phyloP scores from a whole-genome alignment of 2,113 vertebrate genomes.

The Nycticebus coucang region DNA sequence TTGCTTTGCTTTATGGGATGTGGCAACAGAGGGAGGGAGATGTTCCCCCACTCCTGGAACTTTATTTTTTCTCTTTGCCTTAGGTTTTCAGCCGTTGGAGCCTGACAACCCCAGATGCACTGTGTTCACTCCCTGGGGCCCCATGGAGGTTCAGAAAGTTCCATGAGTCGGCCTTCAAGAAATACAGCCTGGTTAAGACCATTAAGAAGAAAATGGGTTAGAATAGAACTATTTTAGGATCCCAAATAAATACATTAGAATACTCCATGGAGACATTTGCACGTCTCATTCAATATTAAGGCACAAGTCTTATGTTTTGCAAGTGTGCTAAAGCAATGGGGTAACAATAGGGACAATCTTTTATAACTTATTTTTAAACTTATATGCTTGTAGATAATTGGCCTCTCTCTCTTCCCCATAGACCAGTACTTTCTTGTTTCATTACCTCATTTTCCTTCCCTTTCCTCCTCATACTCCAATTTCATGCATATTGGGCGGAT shows the following conservation, averaged over 20 bases:
- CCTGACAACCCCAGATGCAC: too few species aligned
- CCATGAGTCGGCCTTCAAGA: neutral
- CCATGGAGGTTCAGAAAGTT: neutral
- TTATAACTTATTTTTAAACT: neutral
- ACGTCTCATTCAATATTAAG: neutral
- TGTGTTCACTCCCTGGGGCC: too few species aligned
- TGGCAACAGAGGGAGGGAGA: too few species aligned
- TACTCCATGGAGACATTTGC: neutral
- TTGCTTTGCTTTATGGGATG: too few species aligned
- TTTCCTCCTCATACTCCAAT: accelerated
- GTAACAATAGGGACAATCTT: neutral
- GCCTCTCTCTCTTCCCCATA: neutral
- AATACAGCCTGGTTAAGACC: neutral
- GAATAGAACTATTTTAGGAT: neutral
- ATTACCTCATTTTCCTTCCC: too few species aligned
- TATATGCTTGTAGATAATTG: neutral
- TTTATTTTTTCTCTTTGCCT: neutral
- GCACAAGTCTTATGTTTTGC: neutral
- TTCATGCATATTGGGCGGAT: accelerated
- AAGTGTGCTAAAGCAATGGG: neutral
- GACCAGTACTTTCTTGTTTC: neutral
- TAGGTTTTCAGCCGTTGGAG: accelerated
- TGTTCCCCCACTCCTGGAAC: too few species aligned
- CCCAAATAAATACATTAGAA: neutral
- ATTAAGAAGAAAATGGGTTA: neutral